Evolutionary conservation across 2,797 vertebrate genomes (phyloP), one percentile per base, ranked within the genome.

Genomic region (Leptodactylus fallax): DNA sequence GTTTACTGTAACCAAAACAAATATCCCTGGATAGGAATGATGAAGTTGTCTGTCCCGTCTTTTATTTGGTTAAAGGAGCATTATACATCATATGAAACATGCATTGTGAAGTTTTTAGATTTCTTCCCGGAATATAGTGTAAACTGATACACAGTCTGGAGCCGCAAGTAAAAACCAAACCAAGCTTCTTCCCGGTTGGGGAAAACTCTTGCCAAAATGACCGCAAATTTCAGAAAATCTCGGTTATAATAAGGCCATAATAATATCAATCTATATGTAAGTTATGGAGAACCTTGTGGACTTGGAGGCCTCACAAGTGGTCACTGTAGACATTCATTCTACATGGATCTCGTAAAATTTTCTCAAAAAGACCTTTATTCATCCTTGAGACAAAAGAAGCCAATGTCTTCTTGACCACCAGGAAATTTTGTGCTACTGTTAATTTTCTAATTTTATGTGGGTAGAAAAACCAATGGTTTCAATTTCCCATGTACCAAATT

Each of bases 1-100:
- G 23, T 53, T 16, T 56, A 86, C 78, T 7, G 53, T 87, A 58
- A 87, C 85, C 85, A 87, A 87, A 81, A 87, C 45, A 87, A 81
- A 81, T 72, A 61, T 56, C 25, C 61, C 9, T 51, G 19, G 61
- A 79, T 47, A 11, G 23, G 49, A 56, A 69, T 25, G 27, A 79
- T 69, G 65, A 47, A n/a, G 55, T 36, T 71, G 81, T 81, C 65
- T 87, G 72, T 51, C 27, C 16, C 47, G 14, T 80, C 61, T 69
- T 69, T 55, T 74, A 67, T 65, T 78, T 83, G 16, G 61, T 80
- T 69, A 86, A 79, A 86, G 21, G 25, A 36, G 63, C 21, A 67
- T 80, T 86, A 69, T 79, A 71, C 53, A 87, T 81, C 51, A 58
- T 27, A 71, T 72, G 78, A 81, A 83, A 27, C 19, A 72, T 55